phyloP scores from a whole-genome alignment of 2,797 vertebrate genomes.

The Lacerta bilineata region DNA sequence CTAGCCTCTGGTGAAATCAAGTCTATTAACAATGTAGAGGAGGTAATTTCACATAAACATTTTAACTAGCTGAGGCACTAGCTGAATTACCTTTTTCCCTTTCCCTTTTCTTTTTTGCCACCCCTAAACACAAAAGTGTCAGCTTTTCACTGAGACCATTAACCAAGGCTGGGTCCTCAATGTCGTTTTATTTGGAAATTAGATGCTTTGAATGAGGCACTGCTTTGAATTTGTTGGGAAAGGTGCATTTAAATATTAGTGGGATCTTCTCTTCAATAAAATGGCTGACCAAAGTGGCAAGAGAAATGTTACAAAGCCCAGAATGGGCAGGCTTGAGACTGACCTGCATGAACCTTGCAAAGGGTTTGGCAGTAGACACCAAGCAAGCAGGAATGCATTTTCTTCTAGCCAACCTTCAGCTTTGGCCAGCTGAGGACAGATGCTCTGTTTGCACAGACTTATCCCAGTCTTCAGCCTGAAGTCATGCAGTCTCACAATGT shows the following conservation, averaged over 20 bases:
- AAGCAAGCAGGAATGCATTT: background rate
- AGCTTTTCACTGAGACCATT: slow-evolving; percentile 16
- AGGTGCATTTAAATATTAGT: background rate
- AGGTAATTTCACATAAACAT: slow-evolving; percentile 56
- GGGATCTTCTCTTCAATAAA: background rate
- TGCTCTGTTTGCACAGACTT: background rate
- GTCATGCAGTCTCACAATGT: background rate
- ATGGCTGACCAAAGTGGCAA: background rate
- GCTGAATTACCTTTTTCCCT: slow-evolving; percentile 8
- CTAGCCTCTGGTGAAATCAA: slow-evolving; percentile 50
- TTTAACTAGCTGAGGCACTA: slow-evolving; percentile 28
- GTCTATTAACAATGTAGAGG: slow-evolving; percentile 48
- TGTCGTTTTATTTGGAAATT: slow-evolving; percentile 45
- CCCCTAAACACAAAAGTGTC: slow-evolving; percentile 10
- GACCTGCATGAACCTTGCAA: background rate
- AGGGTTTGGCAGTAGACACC: background rate
- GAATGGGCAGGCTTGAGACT: too few relatives aligned
- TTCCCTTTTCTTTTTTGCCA: background rate
- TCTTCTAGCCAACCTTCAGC: background rate
- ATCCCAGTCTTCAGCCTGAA: background rate
- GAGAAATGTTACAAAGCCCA: background rate
- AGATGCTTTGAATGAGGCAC: slow-evolving; percentile 16
- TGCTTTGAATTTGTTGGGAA: background rate
- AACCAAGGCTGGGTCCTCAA: slow-evolving; percentile 12
- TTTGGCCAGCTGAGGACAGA: background rate